Evolutionary conservation across 2,888 invertebrate species (phyloP).

Genomic region (Acanthopleura granulata): DNA sequence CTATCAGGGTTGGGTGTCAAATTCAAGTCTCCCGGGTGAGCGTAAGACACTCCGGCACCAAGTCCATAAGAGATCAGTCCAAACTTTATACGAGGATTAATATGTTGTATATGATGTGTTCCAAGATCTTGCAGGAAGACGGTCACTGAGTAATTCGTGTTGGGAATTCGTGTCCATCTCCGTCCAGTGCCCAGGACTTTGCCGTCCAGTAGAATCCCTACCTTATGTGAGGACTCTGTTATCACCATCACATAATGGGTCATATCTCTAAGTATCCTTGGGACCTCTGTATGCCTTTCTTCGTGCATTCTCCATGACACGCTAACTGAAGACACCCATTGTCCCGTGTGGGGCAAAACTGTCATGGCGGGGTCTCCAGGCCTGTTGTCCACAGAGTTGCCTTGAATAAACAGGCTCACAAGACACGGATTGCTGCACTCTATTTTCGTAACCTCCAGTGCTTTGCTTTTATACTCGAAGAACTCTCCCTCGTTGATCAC

Average conservation of each 20-base stretch:
- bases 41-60: conserved; percentile 9
- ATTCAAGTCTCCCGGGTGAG: not conserved
- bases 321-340: not conserved
- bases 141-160: not conserved
- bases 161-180: not conserved
- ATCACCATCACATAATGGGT: not conserved
- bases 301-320: not conserved
- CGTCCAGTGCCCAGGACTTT: not conserved
- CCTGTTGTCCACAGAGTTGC: not conserved
- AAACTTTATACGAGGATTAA: not conserved
- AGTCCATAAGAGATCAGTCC: conserved; percentile 2
- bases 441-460: not conserved
- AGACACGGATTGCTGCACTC: not conserved
- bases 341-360: conserved; percentile 3
- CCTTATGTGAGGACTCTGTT: not conserved
- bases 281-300: not conserved
- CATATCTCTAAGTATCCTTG: not conserved
- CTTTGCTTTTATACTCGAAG: not conserved
- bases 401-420: not conserved
- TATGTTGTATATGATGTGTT: not conserved
- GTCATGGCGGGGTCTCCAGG: not conserved
- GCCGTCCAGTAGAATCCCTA: not conserved
- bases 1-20: not conserved
- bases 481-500: not conserved
- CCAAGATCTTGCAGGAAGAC: not conserved